Base-by-base conservation (phyloP, 2,888 invertebrate species). In the Nezara viridula region DNA sequence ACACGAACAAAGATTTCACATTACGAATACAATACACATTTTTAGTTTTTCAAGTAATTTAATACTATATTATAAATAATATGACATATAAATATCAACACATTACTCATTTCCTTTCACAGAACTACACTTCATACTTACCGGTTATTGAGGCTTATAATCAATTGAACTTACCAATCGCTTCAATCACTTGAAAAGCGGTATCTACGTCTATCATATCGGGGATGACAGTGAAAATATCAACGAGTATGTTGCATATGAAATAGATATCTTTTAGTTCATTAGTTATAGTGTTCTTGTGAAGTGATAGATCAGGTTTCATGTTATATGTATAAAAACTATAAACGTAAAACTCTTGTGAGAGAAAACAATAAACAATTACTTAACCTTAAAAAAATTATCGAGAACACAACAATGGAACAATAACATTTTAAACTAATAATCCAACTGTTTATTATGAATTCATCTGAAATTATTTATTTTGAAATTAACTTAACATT, bases 171-270 rank as follows among this genome's bases (percentile, higher is more conserved):
- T 81, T n/a, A 81, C 81, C 81, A 81, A 81, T 81, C n/a, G 81
- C 44, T 81, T 81, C 81, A n/a, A 47, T 81, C 24, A 47, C 44
- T 81, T 81, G 44, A n/a, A 81, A 81, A 44, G 81, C 81, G 3
- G 81, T 81, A 24, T 81, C n/a, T n/a, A 14, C 21, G n/a, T 81
- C 44, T 40, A 81, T 44, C n/a, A 47, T 44, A 2, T 81, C 44
- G 1, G 81, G 81, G n/a, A 81, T 81, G 4, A 81, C 81, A n/a
- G 81, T 81, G n/a, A 81, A 81, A n/a, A 81, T 81, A 7, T 44
- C 81, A 7, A 47, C n/a, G 24, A 81, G 44, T n/a, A 81, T 47
- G 40, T 44, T 44, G 44, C 81, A 81, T 10, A 47, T 81, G 14
- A 47, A 24, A 44, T 44, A n/a, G 7, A 81, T 81, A 12, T 81